These are phyloP conservation scores for Poeciliopsis gracilis DNA, from an alignment of 2,797 vertebrate species.

Conservation along the genomic window DNA sequence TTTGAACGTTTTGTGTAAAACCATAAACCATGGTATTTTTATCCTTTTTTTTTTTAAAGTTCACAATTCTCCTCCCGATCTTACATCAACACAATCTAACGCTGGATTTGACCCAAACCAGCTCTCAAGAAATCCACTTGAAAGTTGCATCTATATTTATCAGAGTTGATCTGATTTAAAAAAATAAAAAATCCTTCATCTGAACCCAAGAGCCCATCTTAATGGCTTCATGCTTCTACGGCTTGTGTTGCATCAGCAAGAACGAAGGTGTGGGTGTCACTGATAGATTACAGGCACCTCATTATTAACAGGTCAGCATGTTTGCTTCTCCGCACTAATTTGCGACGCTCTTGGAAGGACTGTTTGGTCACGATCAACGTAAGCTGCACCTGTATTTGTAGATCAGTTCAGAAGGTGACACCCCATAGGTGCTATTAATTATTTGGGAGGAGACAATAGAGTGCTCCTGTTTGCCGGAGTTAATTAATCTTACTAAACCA, in stretches of 20 bases:
- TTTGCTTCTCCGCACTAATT: constrained; percentile 15
- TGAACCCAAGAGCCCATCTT: constrained; percentile 1
- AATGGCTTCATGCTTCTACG: neutral
- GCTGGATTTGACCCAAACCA: neutral
- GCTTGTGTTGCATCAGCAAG: constrained; percentile 7
- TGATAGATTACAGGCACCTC: constrained; percentile 18
- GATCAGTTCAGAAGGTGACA: constrained; percentile 12
- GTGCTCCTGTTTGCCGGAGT: neutral
- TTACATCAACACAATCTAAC: neutral
- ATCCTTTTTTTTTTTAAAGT: neutral
- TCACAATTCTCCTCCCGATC: neutral
- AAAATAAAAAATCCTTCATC: neutral
- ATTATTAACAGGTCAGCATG: constrained; percentile 12
- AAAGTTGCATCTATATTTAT: neutral
- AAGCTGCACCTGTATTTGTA: constrained; percentile 9
- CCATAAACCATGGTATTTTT: neutral
- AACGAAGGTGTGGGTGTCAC: constrained; percentile 6
- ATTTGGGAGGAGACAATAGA: constrained; percentile 12
- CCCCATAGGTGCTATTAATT: constrained; percentile 16
- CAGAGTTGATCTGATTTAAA: neutral
- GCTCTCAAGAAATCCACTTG: neutral
- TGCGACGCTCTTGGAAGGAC: constrained; percentile 9
- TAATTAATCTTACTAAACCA: neutral
- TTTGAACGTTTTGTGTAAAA: neutral
- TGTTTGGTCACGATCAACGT: constrained; percentile 7